These are phyloP conservation scores for Drosophila demipolita DNA, from an alignment of 2,888 invertebrate species.

Conservation along the genomic window DNA sequence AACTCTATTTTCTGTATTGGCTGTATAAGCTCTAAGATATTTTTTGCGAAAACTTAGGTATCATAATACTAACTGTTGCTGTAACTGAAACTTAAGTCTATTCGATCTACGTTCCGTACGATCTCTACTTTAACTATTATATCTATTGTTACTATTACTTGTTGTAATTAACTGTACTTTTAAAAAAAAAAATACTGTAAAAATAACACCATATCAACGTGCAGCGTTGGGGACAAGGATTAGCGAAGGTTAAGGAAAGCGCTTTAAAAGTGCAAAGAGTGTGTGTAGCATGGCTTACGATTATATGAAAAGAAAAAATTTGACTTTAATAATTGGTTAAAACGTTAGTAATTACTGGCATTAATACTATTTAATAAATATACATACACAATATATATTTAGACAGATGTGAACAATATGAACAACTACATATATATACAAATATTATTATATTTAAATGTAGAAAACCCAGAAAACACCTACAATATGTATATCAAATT, in stretches of 20 bases:
- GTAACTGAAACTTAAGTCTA: conserved; percentile 68
- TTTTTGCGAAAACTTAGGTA: conserved; percentile 45
- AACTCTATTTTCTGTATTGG: conserved; percentile 55
- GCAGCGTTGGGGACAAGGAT: conserved; percentile 47
- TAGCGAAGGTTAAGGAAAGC: conserved; percentile 47
- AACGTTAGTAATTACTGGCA: conserved; percentile 47
- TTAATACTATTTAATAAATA: conserved; percentile 37
- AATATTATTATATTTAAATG: conserved; percentile 61
- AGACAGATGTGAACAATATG: conserved; percentile 55
- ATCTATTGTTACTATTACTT: conserved; percentile 44
- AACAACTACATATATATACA: conserved; percentile 37
- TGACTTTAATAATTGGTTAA: conserved; percentile 57
- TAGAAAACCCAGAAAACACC: conserved; percentile 45
- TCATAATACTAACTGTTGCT: conserved; percentile 52
- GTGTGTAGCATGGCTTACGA: conserved; percentile 46
- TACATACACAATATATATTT: conserved; percentile 42
- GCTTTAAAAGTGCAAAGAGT: conserved; percentile 71
- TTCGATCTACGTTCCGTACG: conserved; percentile 51
- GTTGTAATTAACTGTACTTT: conserved; percentile 52
- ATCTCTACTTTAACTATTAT: conserved; percentile 49
- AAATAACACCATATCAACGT: conserved; percentile 83
- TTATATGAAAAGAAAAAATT: conserved; percentile 15
- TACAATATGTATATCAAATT: conserved; percentile 74
- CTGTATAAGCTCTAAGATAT: conserved; percentile 37
- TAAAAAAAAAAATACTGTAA: conserved; percentile 74